These are phyloP conservation scores for Drosophila saltans DNA, from an alignment of 1,140 invertebrate species.

Conservation along the genomic window DNA sequence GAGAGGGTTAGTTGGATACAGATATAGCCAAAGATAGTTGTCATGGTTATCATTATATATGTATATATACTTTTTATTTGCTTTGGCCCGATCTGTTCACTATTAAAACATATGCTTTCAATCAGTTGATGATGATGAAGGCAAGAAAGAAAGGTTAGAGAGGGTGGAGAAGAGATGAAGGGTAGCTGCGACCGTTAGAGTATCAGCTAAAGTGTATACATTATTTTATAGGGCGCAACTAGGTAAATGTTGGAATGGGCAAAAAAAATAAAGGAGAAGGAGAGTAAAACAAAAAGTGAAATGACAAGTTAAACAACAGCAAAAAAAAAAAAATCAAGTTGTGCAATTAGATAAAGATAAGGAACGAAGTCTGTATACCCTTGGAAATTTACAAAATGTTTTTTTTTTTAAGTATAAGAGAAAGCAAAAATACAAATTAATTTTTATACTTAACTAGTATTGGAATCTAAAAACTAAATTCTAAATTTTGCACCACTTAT, in stretches of 20 bases:
- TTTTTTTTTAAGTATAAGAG: too few species aligned
- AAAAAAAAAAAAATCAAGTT: not conserved
- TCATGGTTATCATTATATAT: constrained; percentile 58
- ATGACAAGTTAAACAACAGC: not conserved
- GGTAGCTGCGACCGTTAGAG: too few species aligned
- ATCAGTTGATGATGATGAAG: constrained; percentile 41
- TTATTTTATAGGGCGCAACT: constrained; percentile 2
- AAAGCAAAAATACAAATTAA: too few species aligned
- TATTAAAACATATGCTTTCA: constrained; percentile 39
- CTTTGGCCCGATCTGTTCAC: constrained; percentile 32
- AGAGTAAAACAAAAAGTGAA: not conserved
- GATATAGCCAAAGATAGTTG: constrained; percentile 55
- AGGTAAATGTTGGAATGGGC: not conserved
- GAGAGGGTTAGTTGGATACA: constrained; percentile 22
- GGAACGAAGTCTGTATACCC: too few species aligned
- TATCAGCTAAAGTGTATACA: not conserved
- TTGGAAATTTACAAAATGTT: not conserved
- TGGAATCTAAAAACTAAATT: too few species aligned
- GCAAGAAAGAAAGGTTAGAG: not conserved
- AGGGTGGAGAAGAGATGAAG: not conserved
- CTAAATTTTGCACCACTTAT: too few species aligned
- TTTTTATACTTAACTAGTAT: too few species aligned
- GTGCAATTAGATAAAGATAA: too few species aligned
- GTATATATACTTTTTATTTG: not conserved
- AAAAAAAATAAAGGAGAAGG: not conserved